Evolutionary conservation across 2,888 invertebrate species (phyloP).

Genomic region (Cepaea hortensis): DNA sequence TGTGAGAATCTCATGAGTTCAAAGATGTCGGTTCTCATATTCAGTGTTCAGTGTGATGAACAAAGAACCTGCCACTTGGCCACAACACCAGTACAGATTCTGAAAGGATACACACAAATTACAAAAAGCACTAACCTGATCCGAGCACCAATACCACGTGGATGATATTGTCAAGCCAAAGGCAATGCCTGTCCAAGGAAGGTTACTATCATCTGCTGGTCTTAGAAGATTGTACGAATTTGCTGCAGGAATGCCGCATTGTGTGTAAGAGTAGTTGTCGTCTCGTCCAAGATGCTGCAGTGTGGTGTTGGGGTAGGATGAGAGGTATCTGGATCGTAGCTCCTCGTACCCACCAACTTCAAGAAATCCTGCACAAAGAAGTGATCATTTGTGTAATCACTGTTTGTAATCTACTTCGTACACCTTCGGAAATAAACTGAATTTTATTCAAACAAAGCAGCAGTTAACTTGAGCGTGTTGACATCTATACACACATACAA

Average conservation of each 20-base stretch:
- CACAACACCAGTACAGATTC: too few relatives aligned
- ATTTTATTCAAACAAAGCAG: too few relatives aligned
- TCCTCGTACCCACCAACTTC: constrained; percentile 78
- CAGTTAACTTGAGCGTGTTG: too few relatives aligned
- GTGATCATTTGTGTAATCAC: background rate
- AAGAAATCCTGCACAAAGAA: constrained; percentile 66
- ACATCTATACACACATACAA: too few relatives aligned
- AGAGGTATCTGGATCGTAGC: constrained; percentile 75
- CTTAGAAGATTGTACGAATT: constrained; percentile 71
- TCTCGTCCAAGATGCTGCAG: constrained; percentile 56
- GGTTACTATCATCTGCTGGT: constrained; percentile 66
- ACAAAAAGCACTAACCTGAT: constrained; percentile 67
- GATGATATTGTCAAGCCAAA: constrained; percentile 75
- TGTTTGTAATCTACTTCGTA: too few relatives aligned
- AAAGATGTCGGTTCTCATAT: too few relatives aligned
- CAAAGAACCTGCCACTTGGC: too few relatives aligned
- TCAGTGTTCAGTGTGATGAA: too few relatives aligned
- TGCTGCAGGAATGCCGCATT: constrained; percentile 70
- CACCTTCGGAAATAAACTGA: too few relatives aligned
- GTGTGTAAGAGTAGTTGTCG: constrained; percentile 62
- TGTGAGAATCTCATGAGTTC: too few relatives aligned
- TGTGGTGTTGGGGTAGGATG: constrained; percentile 70
- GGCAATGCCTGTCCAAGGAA: constrained; percentile 75
- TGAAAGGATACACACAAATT: background rate
- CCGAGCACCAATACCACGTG: constrained; percentile 76